Evolutionary conservation across 2,888 invertebrate species (phyloP).

Genomic region (Dyspetes luteomarginatus): DNA sequence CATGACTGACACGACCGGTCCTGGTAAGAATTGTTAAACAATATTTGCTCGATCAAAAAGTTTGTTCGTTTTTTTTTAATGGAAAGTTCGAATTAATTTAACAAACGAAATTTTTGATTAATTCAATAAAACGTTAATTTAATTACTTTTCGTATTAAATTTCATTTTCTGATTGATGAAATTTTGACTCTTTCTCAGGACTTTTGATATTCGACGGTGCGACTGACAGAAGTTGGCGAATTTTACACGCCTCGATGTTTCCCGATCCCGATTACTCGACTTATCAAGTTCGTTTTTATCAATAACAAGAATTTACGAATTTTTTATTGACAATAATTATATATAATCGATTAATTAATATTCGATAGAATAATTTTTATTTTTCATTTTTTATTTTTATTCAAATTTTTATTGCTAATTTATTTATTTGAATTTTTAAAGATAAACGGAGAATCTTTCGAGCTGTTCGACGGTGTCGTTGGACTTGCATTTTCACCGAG

Average conservation of each 20-base stretch:
- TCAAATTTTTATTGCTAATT: neutral
- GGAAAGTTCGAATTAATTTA: no score
- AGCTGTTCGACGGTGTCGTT: conserved; percentile 90
- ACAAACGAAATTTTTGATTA: no score
- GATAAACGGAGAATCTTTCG: conserved; percentile 88
- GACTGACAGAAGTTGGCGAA: conserved; percentile 91
- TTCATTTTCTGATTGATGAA: neutral
- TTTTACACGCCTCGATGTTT: conserved; percentile 93
- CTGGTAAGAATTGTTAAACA: conserved; percentile 84
- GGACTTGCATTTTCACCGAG: conserved; percentile 89
- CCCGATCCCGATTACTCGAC: conserved; percentile 92
- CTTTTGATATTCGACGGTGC: conserved; percentile 88
- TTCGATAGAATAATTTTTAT: neutral
- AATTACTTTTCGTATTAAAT: no score
- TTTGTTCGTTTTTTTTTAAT: no score
- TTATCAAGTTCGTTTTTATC: conserved; percentile 84
- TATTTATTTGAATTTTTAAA: conserved; percentile 66
- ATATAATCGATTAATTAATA: neutral
- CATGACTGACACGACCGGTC: conserved; percentile 92
- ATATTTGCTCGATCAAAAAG: no score
- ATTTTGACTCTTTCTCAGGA: conserved; percentile 77
- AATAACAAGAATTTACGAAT: no score
- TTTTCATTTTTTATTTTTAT: conserved; percentile 1
- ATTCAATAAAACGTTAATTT: no score
- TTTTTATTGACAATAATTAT: no score